phyloP scores from a whole-genome alignment of 2,113 vertebrate species.

The Coryphaenoides rupestris region DNA sequence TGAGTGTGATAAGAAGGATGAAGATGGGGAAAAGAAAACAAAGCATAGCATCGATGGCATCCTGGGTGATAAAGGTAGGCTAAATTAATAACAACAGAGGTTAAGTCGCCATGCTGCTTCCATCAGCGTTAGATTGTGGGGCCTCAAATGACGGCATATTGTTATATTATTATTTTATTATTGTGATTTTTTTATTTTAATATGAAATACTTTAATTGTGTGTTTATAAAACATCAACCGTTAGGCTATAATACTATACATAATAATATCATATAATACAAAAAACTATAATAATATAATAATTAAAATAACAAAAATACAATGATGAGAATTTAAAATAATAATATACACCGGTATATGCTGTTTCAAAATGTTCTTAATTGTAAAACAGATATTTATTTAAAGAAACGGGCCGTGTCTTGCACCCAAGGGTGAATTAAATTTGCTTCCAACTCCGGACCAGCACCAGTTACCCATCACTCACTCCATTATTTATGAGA shows the following conservation, averaged over 20 bases:
- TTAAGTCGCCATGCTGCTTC: constrained; percentile 38
- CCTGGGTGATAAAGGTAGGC: constrained; percentile 97
- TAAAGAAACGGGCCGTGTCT: neutral
- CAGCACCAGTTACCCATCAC: constrained; percentile 59
- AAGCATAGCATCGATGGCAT: constrained; percentile 99
- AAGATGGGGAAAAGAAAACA: constrained; percentile 97
- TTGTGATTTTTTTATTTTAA: constrained; percentile 12
- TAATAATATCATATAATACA: neutral
- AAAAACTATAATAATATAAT: neutral
- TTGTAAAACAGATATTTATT: neutral
- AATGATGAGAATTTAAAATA: too few relatives aligned
- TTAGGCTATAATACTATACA: neutral
- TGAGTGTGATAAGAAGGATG: constrained; percentile 96
- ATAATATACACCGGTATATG: neutral
- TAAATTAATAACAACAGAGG: constrained; percentile 55
- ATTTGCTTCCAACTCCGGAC: constrained; percentile 58
- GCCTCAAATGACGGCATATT: constrained; percentile 40
- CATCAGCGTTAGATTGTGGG: constrained; percentile 10
- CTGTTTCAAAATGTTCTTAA: neutral
- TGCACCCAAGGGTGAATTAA: neutral
- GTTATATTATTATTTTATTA: constrained; percentile 56
- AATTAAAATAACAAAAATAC: neutral
- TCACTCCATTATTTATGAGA: constrained; percentile 84
- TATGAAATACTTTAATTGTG: neutral
- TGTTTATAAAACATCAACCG: constrained; percentile 34